Evolutionary conservation across 2,888 invertebrate genomes (phyloP).

Genomic region (Imbricaverruca yamaguchii): DNA sequence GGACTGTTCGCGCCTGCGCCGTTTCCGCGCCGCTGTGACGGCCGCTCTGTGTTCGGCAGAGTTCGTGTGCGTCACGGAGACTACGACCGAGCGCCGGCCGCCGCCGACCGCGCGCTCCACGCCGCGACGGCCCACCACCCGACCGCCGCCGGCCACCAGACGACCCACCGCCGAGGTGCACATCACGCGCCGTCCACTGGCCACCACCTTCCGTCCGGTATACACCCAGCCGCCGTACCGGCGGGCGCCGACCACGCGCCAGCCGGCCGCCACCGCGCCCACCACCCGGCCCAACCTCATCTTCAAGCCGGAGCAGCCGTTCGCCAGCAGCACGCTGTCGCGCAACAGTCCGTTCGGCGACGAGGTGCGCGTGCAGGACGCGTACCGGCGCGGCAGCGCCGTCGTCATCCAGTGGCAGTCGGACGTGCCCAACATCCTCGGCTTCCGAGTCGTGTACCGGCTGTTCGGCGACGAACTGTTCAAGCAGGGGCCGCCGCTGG

Average conservation of each 20-base stretch:
- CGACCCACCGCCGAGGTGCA: slow-evolving; percentile 24
- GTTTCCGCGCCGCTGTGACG: too few relatives aligned
- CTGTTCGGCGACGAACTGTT: slow-evolving; percentile 83
- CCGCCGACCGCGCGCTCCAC: background rate
- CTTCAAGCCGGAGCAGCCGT: slow-evolving; percentile 14
- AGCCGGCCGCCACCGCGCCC: slow-evolving; percentile 14
- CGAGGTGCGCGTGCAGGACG: slow-evolving; percentile 57
- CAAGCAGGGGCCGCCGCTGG: slow-evolving; percentile 80
- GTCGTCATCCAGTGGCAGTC: slow-evolving; percentile 89
- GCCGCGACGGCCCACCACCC: slow-evolving; percentile 1
- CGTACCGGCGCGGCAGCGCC: slow-evolving; percentile 62
- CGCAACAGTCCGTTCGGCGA: background rate
- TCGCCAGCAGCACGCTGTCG: too few relatives aligned
- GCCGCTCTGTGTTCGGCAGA: background rate
- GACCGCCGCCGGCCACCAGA: slow-evolving; percentile 23
- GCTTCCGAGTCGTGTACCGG: slow-evolving; percentile 79
- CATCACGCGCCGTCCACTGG: slow-evolving; percentile 24
- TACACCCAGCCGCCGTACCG: slow-evolving; percentile 23
- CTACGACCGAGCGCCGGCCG: background rate
- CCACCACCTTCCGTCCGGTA: slow-evolving; percentile 19
- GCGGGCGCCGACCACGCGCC: slow-evolving; percentile 22
- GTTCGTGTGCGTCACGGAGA: slow-evolving; percentile 25
- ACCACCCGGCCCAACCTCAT: slow-evolving; percentile 10
- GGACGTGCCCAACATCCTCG: slow-evolving; percentile 69
- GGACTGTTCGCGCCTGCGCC: too few relatives aligned